Base-by-base conservation (phyloP, 2,797 vertebrate species). In the Brotula barbata region DNA sequence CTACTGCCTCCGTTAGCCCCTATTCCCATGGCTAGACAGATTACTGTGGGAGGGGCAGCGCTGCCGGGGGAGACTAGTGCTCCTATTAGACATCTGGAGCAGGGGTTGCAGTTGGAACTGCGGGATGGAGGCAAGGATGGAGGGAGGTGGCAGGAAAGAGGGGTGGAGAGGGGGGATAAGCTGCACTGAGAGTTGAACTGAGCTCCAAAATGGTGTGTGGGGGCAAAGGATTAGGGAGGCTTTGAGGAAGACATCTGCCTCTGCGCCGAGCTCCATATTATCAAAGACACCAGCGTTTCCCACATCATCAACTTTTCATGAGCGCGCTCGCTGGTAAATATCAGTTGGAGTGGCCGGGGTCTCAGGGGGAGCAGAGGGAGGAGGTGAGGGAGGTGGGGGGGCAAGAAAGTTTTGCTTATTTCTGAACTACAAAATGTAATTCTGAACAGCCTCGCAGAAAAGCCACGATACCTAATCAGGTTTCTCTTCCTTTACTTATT, bases 261-360 rank as follows among this genome's bases (percentile, higher is more conserved):
- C 85, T 87, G 90, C 82, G 89, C 86, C 87, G 79, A 86, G 87
- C 85, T 84, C 76, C 72, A 67, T 77, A 89, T 87, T 89, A 92
- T 92, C 89, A 92, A 92, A 92, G 90, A 89, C 90, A 79, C 85
- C 87, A 82, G 90, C 75, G 71, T 81, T 90, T 91, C 91, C 91
- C 90, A 90, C 80, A 90, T 88, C 90, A 92, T 92, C 91, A 92
- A 92, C 83, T 88, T 92, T 92, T 92, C 90, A 92, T 92, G 90
- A 92, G 90, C 60, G 68, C 76, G 55, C 82, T 84, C 86, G 73
- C 86, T 89, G 86, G 88, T 89, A 91, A 92, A 90, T 91, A 92
- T 87, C 87, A 85, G 84, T 77, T 66, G 68, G 78, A 79, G 77
- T 51, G 77, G 78, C 80, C 76, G 28, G 56, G 62, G 78, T 85